These are phyloP conservation scores for Xenus cinereus DNA, from an alignment of 2,113 vertebrate species.

Conservation along the genomic window DNA sequence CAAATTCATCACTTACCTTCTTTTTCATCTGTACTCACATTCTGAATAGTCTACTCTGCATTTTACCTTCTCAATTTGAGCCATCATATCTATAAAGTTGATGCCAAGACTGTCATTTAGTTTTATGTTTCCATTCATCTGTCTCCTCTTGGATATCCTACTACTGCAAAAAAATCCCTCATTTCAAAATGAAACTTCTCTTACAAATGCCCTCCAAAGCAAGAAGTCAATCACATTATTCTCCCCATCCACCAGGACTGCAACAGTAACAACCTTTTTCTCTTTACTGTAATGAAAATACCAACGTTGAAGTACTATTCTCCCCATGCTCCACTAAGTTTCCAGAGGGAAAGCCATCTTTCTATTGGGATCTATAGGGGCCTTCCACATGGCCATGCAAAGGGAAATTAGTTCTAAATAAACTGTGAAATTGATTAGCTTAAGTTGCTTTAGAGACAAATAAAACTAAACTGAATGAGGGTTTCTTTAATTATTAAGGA, in stretches of 20 bases:
- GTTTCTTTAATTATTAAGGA: neutral
- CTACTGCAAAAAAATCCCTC: neutral
- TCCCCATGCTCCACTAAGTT: neutral
- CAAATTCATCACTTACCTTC: neutral
- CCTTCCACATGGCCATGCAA: neutral
- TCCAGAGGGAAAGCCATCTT: neutral
- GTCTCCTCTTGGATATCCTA: neutral
- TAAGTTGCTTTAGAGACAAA: neutral
- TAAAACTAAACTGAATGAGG: neutral
- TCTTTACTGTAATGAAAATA: neutral
- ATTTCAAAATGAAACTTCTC: neutral
- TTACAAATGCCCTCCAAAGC: neutral
- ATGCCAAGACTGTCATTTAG: neutral
- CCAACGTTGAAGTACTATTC: neutral
- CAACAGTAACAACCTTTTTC: neutral
- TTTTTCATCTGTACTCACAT: neutral
- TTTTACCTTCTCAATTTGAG: neutral
- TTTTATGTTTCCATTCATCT: neutral
- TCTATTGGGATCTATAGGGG: accelerated
- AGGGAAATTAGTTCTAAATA: neutral
- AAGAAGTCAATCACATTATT: neutral
- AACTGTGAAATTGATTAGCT: neutral
- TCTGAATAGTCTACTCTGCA: neutral
- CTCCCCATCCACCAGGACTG: neutral
- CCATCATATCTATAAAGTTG: neutral